Percentiles rank a stretch among this genome's conserved stretches.
Conservation (phyloP, 2,888 invertebrate genomes). For the Isoperla grammatica region DNA sequence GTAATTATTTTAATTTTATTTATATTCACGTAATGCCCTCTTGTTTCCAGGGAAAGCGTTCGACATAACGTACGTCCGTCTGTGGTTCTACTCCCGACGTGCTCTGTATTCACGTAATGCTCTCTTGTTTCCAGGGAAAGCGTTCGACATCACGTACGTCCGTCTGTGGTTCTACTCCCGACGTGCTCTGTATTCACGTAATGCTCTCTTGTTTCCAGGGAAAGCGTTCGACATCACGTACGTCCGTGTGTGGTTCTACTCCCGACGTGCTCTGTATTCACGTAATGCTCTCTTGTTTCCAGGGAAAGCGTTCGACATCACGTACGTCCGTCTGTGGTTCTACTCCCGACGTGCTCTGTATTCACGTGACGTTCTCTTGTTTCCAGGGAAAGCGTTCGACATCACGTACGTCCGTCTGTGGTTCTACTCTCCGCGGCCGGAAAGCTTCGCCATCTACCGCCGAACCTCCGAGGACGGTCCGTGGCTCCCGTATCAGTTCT, state of each 20-base stretch:
- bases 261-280: too few relatives aligned
- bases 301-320: slow-evolving; percentile 97
- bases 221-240: slow-evolving; percentile 98
- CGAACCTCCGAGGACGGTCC: slow-evolving; percentile 67
- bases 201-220: too few relatives aligned
- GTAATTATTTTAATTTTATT: too few relatives aligned
- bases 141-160: slow-evolving; percentile 96
- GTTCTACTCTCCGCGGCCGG: slow-evolving; percentile 94
- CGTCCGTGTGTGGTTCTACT: slow-evolving; percentile 87
- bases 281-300: too few relatives aligned
- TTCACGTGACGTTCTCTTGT: too few relatives aligned
- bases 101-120: too few relatives aligned
- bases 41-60: slow-evolving; percentile 91
- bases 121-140: slow-evolving; percentile 88
- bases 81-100: slow-evolving; percentile 91
- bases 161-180: slow-evolving; percentile 91
- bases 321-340: slow-evolving; percentile 90
- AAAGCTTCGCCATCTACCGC: slow-evolving; percentile 95
- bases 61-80: slow-evolving; percentile 92
- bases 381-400: slow-evolving; percentile 89
- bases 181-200: too few relatives aligned
- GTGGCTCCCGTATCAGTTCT: slow-evolving; percentile 89
- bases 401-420: slow-evolving; percentile 93
- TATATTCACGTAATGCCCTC: too few relatives aligned
- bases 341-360: slow-evolving; percentile 95